Evolutionary conservation across 2,888 invertebrate species (phyloP).

Genomic region (Mimachlamys varia): DNA sequence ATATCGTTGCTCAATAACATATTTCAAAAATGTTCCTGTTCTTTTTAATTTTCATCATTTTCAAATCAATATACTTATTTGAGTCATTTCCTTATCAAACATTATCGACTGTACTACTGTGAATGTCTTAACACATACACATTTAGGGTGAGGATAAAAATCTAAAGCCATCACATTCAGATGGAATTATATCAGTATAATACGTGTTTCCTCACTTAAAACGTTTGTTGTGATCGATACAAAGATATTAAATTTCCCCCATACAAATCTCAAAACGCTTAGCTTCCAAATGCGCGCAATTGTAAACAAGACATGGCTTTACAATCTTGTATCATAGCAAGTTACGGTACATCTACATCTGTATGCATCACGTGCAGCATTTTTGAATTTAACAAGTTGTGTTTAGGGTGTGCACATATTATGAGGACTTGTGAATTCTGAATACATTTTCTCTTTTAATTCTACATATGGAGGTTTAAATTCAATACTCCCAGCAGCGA

Average conservation of each 20-base stretch:
- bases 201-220: too few species aligned
- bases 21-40: too few species aligned
- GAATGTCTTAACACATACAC: too few species aligned
- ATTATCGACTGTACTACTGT: too few species aligned
- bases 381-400: not conserved
- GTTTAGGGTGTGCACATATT: conserved; percentile 1
- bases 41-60: too few species aligned
- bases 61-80: too few species aligned
- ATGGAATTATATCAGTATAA: too few species aligned
- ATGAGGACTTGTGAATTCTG: not conserved
- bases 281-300: not conserved
- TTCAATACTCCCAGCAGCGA: not conserved
- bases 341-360: not conserved
- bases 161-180: too few species aligned
- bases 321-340: not conserved
- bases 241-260: too few species aligned
- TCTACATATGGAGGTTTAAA: not conserved
- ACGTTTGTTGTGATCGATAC: not conserved
- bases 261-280: not conserved
- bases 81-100: too few species aligned
- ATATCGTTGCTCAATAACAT: too few species aligned
- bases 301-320: not conserved
- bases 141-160: too few species aligned
- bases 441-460: not conserved
- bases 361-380: not conserved